Conservation (phyloP, 2,113 vertebrate genomes). For the Egretta garzetta region DNA sequence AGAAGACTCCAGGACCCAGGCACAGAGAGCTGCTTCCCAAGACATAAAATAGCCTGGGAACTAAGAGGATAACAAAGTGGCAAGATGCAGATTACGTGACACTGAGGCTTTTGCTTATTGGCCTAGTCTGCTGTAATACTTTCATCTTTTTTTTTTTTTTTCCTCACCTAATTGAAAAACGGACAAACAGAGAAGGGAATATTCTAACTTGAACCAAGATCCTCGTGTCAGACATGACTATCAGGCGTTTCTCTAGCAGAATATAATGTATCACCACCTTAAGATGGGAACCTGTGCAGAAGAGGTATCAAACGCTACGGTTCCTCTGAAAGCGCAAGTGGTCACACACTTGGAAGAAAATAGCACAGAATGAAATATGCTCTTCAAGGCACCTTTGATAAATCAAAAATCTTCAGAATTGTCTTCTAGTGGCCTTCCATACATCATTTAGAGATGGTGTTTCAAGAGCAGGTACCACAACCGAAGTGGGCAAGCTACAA, state of each 20-base stretch:
- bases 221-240: rapidly evolving
- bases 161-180: background rate
- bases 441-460: background rate
- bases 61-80: conserved; percentile 88
- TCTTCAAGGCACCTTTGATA: background rate
- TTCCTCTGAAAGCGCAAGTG: background rate
- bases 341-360: background rate
- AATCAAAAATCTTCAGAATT: background rate
- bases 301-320: background rate
- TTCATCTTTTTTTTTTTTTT: background rate
- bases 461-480: background rate
- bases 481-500: background rate
- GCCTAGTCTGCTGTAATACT: background rate
- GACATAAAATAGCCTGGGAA: conserved; percentile 51
- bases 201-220: background rate
- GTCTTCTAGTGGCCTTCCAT: background rate
- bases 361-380: background rate
- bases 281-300: background rate
- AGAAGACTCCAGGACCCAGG: background rate
- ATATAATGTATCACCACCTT: background rate
- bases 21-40: conserved; percentile 53
- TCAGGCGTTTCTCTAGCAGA: background rate
- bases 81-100: conserved; percentile 80
- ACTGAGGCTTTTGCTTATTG: conserved; percentile 4
- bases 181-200: background rate